These are phyloP conservation scores for Macrocentrus cingulum DNA, from an alignment of 1,140 invertebrate genomes.

Conservation along the genomic window DNA sequence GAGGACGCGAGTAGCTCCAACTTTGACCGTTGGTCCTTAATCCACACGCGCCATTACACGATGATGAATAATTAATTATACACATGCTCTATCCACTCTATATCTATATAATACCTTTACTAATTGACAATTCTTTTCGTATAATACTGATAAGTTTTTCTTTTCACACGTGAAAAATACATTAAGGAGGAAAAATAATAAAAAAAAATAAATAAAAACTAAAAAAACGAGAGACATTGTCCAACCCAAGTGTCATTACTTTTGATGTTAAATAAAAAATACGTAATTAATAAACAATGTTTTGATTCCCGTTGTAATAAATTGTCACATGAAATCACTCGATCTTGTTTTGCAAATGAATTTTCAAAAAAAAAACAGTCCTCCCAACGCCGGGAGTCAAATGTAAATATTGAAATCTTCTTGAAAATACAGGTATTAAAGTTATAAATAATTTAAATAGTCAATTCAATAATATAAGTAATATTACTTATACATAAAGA, in stretches of 20 bases:
- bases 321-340: too few relatives aligned
- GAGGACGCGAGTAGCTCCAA: too few relatives aligned
- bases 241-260: slow-evolving; percentile 59
- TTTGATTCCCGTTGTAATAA: slow-evolving; percentile 7
- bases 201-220: too few relatives aligned
- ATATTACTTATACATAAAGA: too few relatives aligned
- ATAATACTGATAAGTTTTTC: slow-evolving; percentile 52
- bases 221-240: slow-evolving; percentile 54
- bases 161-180: slow-evolving; percentile 47
- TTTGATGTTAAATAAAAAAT: slow-evolving; percentile 60
- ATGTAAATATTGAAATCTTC: too few relatives aligned
- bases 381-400: too few relatives aligned
- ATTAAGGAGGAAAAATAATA: slow-evolving; percentile 39
- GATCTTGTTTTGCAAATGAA: too few relatives aligned
- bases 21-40: too few relatives aligned
- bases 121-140: slow-evolving; percentile 51
- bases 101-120: slow-evolving; percentile 43
- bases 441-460: too few relatives aligned
- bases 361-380: too few relatives aligned
- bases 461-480: too few relatives aligned
- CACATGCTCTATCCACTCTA: slow-evolving; percentile 40
- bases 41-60: slow-evolving; percentile 15
- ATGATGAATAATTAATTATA: slow-evolving; percentile 25
- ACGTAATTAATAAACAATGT: slow-evolving; percentile 52
- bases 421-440: too few relatives aligned